phyloP scores from a whole-genome alignment of 2,113 vertebrate species.

The Burhinus bistriatus region DNA sequence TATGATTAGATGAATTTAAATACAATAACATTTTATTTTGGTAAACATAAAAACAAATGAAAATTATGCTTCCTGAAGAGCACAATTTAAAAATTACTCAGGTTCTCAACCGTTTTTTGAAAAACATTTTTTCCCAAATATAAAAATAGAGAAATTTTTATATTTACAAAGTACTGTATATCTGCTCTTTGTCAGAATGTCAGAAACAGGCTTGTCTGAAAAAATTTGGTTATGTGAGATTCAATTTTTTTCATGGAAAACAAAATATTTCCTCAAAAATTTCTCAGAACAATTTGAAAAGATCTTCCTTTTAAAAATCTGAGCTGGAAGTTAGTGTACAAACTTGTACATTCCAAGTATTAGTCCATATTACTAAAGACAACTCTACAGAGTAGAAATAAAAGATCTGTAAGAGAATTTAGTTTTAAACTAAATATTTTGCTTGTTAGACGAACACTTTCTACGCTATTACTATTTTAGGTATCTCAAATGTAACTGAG shows the following conservation, averaged over 20 bases:
- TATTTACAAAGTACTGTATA: not conserved
- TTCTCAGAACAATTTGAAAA: not conserved
- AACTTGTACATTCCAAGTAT: not conserved
- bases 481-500: not conserved
- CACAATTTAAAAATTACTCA: not conserved
- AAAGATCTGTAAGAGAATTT: not conserved
- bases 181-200: not conserved
- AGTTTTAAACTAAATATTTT: not conserved
- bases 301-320: not conserved
- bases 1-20: not conserved
- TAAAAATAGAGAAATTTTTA: not conserved
- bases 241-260: not conserved
- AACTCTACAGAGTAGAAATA: not conserved
- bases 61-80: not conserved
- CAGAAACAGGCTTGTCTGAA: not conserved
- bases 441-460: not conserved
- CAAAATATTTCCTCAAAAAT: not conserved
- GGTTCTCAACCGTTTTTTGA: not conserved
- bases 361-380: not conserved
- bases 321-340: not conserved
- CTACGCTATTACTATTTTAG: not conserved
- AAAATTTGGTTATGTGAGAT: not conserved
- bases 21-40: not conserved
- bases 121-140: not conserved
- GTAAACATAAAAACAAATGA: not conserved